These are phyloP conservation scores for Scopus umbretta DNA, from an alignment of 2,113 vertebrate species.

Conservation along the genomic window DNA sequence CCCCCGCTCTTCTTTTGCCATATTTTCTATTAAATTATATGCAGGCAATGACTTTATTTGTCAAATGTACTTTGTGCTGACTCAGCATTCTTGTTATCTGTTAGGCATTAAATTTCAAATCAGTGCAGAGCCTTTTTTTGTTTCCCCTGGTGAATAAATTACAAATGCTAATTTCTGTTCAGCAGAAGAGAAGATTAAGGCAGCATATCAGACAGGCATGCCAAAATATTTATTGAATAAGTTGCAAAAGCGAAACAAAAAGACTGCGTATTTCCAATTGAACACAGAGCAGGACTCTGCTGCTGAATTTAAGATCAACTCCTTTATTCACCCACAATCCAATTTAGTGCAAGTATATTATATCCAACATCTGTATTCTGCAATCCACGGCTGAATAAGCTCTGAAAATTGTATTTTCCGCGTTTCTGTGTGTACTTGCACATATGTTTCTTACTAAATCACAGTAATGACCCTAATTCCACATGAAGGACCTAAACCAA, in stretches of 20 bases:
- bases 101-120: neutral
- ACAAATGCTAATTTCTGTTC: slow-evolving; percentile 15
- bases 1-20: neutral
- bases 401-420: neutral
- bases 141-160: neutral
- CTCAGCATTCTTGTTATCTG: neutral
- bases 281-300: neutral
- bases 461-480: neutral
- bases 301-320: neutral
- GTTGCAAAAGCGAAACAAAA: neutral
- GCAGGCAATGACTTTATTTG: neutral
- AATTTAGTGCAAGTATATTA: neutral
- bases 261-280: neutral
- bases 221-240: slow-evolving; percentile 1
- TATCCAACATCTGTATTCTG: neutral
- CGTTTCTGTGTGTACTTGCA: neutral
- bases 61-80: neutral
- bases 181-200: neutral
- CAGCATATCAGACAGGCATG: neutral
- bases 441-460: neutral
- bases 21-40: neutral
- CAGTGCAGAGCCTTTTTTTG: neutral
- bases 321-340: neutral
- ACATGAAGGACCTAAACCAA: neutral
- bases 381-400: neutral